Conservation (phyloP, 2,888 invertebrate species). For the Ichneumoninae sp. region DNA sequence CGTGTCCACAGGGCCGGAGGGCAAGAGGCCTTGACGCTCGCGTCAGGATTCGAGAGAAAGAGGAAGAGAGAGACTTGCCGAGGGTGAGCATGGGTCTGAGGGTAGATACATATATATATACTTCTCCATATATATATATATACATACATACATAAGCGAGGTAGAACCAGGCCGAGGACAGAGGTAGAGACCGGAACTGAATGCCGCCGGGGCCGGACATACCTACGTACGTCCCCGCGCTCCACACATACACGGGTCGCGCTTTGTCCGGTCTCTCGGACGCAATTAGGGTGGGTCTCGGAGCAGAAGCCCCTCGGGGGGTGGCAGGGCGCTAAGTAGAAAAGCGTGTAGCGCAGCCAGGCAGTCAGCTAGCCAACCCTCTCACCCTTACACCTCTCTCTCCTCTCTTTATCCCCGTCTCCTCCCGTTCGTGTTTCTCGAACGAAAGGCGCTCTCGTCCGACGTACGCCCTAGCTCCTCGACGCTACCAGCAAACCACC, state of each 20-base stretch:
- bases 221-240: slow-evolving; percentile 73
- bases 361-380: slow-evolving; percentile 69
- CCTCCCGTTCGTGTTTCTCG: slow-evolving; percentile 47
- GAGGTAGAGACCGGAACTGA: slow-evolving; percentile 77
- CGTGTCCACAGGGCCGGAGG: slow-evolving; percentile 83
- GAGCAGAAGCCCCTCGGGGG: slow-evolving; percentile 79
- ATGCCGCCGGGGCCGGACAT: slow-evolving; percentile 81
- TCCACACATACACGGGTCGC: slow-evolving; percentile 77
- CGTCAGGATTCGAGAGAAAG: slow-evolving; percentile 43
- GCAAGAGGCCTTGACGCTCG: slow-evolving; percentile 76
- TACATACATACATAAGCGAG: slow-evolving; percentile 52
- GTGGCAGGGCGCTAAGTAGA: slow-evolving; percentile 82
- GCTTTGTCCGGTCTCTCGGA: slow-evolving; percentile 84
- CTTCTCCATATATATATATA: not conserved
- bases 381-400: slow-evolving; percentile 45
- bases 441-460: slow-evolving; percentile 66
- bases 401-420: slow-evolving; percentile 38
- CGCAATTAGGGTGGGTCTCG: slow-evolving; percentile 84
- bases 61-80: slow-evolving; percentile 39
- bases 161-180: slow-evolving; percentile 57
- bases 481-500: slow-evolving; percentile 40
- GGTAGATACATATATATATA: slow-evolving; percentile 3
- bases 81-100: slow-evolving; percentile 47
- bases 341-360: slow-evolving; percentile 82
- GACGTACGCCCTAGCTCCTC: slow-evolving; percentile 52